phyloP scores from a whole-genome alignment of 2,797 vertebrate species.

The Craterocephalus amniculus region DNA sequence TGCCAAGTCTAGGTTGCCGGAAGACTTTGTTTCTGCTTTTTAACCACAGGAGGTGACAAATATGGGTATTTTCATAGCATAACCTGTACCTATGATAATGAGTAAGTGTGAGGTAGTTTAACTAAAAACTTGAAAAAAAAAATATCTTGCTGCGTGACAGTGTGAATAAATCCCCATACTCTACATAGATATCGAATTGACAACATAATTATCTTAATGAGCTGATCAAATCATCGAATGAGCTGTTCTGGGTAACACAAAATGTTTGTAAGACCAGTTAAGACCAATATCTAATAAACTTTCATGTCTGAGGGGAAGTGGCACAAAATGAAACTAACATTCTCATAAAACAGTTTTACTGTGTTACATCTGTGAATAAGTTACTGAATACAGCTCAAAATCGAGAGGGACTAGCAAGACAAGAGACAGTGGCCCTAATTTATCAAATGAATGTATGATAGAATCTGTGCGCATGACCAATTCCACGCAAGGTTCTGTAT shows the following conservation, averaged over 20 bases:
- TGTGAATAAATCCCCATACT: neutral
- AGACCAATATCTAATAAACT: constrained; percentile 10
- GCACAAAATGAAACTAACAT: constrained; percentile 25
- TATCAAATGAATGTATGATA: too few species aligned
- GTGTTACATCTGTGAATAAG: too few species aligned
- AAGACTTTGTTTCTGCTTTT: constrained; percentile 9
- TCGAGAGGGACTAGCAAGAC: too few species aligned
- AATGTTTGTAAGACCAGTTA: neutral
- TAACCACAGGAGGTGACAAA: constrained; percentile 1
- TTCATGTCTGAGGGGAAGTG: constrained; percentile 19
- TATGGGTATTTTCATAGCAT: constrained; percentile 1
- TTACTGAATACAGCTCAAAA: too few species aligned
- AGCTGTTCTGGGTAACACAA: neutral
- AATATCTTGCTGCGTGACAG: neutral
- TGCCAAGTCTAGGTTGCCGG: neutral
- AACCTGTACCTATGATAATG: neutral
- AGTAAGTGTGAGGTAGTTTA: neutral
- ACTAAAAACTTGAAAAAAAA: constrained; percentile 2
- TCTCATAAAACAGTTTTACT: constrained; percentile 25
- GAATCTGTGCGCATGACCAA: too few species aligned
- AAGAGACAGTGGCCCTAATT: too few species aligned
- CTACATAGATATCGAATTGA: neutral
- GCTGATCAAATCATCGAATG: constrained; percentile 5
- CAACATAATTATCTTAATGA: too few species aligned
- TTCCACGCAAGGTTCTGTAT: too few species aligned